phyloP scores from a whole-genome alignment of 2,888 invertebrate genomes.

The Timema cristinae region DNA sequence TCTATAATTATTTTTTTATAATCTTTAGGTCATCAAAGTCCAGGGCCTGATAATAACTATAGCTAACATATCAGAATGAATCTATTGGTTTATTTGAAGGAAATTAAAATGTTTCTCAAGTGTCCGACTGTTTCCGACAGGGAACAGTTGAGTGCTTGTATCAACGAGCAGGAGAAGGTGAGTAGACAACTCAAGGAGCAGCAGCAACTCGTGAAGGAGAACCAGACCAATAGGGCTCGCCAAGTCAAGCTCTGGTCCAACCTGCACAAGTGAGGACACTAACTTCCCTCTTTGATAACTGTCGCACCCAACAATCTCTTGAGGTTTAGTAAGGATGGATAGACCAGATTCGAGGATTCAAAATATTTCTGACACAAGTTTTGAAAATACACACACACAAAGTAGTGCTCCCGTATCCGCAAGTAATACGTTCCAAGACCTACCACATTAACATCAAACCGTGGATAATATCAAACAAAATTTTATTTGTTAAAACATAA shows the following conservation, averaged over 20 bases:
- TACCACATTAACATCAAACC: no score
- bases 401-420: no score
- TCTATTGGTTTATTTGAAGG: conserved; percentile 39
- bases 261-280: conserved; percentile 40
- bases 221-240: conserved; percentile 47
- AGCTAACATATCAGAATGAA: conserved; percentile 39
- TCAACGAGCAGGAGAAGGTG: conserved; percentile 56
- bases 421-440: no score
- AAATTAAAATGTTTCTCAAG: conserved; percentile 20
- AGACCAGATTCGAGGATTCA: no score
- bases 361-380: no score
- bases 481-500: no score
- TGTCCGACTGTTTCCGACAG: conserved; percentile 44
- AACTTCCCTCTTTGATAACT: no score
- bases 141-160: conserved; percentile 58
- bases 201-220: conserved; percentile 49
- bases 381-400: no score
- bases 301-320: no score
- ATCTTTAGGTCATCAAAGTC: not conserved
- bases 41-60: conserved; percentile 33
- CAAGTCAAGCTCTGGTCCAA: conserved; percentile 56
- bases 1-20: not conserved
- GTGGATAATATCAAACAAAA: no score
- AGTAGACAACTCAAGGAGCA: conserved; percentile 45
- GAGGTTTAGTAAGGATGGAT: no score